Conservation (phyloP, 2,113 vertebrate species). For the Hiodon tergisus region DNA sequence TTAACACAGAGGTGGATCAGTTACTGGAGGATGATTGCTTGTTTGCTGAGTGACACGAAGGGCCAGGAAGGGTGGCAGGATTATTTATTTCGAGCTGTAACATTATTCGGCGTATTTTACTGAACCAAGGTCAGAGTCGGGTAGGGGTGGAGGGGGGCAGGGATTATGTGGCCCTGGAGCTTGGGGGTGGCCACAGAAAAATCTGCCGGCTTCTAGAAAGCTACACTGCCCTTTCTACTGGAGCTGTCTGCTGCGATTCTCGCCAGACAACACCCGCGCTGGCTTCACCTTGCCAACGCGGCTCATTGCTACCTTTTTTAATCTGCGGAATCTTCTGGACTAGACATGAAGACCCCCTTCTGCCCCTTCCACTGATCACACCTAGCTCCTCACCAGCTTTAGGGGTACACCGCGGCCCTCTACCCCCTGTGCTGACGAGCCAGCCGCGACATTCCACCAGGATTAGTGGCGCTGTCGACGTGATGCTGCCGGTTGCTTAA, state of each 20-base stretch:
- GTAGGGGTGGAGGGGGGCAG: not conserved
- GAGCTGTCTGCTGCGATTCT: too few relatives aligned
- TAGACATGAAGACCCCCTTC: too few relatives aligned
- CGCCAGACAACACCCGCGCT: too few relatives aligned
- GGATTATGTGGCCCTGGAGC: not conserved
- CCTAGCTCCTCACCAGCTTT: not conserved
- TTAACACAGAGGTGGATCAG: not conserved
- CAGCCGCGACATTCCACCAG: constrained; percentile 48
- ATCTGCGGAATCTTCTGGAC: too few relatives aligned
- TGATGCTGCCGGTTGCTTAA: constrained; percentile 46
- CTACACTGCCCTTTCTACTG: too few relatives aligned
- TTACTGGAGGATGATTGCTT: not conserved
- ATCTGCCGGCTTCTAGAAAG: not conserved
- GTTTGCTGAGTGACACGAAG: constrained; percentile 6
- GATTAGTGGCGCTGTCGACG: constrained; percentile 42
- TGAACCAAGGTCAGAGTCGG: constrained; percentile 28
- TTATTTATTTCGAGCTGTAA: constrained; percentile 36
- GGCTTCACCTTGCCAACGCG: too few relatives aligned
- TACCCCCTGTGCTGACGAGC: constrained; percentile 18
- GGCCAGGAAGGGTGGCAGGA: constrained; percentile 8
- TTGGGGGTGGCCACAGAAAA: not conserved
- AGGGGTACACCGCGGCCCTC: not conserved
- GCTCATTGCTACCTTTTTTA: too few relatives aligned
- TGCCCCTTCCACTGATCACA: too few relatives aligned
- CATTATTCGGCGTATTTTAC: constrained; percentile 9